phyloP scores from a whole-genome alignment of 1,140 invertebrate genomes.

The Lasaia peninsularis region DNA sequence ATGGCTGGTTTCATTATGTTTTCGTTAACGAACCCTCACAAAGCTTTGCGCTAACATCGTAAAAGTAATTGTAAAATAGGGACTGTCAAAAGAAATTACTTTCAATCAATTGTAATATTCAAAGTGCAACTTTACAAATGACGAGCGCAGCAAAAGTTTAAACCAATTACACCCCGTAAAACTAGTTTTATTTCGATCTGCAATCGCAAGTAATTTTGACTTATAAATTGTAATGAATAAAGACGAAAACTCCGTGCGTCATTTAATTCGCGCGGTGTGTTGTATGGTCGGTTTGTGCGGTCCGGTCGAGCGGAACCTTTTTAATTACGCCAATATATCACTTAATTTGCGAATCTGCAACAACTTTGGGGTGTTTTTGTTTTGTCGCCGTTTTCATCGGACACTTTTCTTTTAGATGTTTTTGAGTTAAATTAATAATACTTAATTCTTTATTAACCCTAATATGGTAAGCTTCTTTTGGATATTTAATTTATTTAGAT shows the following conservation, averaged over 20 bases:
- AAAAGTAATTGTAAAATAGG: conserved; percentile 9
- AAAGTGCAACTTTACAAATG: conserved; percentile 16
- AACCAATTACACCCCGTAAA: neutral
- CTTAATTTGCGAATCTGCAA: conserved; percentile 43
- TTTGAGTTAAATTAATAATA: no score
- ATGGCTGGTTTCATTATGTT: neutral
- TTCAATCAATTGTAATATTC: conserved; percentile 23
- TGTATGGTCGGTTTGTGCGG: conserved; percentile 10
- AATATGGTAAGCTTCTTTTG: no score
- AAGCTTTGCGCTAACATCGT: conserved; percentile 5
- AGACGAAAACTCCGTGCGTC: neutral
- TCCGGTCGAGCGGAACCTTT: conserved; percentile 32
- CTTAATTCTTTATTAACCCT: no score
- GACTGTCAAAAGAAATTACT: conserved; percentile 22
- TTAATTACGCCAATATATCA: conserved; percentile 50
- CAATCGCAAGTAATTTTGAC: neutral
- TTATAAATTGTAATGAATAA: neutral
- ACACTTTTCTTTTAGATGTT: neutral
- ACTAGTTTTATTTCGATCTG: neutral
- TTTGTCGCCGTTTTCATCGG: neutral
- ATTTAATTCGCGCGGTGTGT: neutral
- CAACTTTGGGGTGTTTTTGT: conserved; percentile 18
- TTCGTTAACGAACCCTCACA: conserved; percentile 9
- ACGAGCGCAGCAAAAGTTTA: conserved; percentile 10
- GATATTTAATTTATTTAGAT: no score